These are phyloP conservation scores for Cacoxenus indagator DNA, from an alignment of 2,888 invertebrate genomes.

Conservation along the genomic window DNA sequence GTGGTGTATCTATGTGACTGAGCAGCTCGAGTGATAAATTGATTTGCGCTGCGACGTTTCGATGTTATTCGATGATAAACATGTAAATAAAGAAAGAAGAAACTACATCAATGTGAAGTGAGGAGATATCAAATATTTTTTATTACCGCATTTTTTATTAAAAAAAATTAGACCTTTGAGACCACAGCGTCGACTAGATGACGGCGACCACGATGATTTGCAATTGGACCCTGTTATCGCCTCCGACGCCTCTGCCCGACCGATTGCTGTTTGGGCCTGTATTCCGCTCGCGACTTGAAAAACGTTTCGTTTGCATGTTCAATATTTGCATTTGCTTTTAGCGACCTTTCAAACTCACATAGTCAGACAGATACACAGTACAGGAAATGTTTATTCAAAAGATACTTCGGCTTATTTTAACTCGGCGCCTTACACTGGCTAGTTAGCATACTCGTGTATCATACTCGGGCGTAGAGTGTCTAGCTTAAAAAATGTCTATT, in stretches of 20 bases:
- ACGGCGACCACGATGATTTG: too few relatives aligned
- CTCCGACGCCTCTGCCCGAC: neutral
- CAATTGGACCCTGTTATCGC: too few relatives aligned
- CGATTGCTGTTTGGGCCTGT: neutral
- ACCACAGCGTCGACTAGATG: too few relatives aligned
- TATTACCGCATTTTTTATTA: too few relatives aligned
- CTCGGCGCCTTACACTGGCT: too few relatives aligned
- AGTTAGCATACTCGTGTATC: too few relatives aligned
- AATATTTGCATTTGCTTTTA: constrained; percentile 55
- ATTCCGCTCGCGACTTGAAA: neutral
- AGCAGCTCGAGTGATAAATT: neutral
- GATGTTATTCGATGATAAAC: neutral
- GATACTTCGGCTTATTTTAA: neutral
- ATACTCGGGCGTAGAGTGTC: too few relatives aligned
- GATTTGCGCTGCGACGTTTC: neutral
- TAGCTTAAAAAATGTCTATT: too few relatives aligned
- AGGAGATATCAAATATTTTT: too few relatives aligned
- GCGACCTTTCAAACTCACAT: constrained; percentile 34
- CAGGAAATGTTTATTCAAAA: constrained; percentile 52
- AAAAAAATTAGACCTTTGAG: too few relatives aligned
- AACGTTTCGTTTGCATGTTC: neutral
- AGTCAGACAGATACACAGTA: neutral
- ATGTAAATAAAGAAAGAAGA: neutral
- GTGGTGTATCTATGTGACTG: neutral
- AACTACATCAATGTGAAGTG: neutral